phyloP scores from a whole-genome alignment of 2,113 vertebrate species.

The Corythaeola cristata region DNA sequence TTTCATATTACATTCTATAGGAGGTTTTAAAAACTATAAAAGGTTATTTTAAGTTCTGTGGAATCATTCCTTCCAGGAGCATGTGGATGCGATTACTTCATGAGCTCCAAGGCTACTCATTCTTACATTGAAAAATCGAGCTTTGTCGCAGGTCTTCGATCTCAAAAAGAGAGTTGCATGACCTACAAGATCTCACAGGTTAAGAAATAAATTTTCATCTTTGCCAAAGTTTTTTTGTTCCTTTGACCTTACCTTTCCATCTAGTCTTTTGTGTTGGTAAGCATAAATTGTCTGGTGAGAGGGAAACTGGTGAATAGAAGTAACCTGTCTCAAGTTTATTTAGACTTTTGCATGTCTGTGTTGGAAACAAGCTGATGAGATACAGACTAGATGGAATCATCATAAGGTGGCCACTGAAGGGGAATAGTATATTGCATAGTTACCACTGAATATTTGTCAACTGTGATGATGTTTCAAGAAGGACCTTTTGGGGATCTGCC shows the following conservation, averaged over 20 bases:
- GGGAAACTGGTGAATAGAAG: not conserved
- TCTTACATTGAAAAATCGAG: not conserved
- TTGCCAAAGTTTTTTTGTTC: not conserved
- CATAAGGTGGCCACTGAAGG: not conserved
- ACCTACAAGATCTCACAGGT: not conserved
- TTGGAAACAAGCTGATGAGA: not conserved
- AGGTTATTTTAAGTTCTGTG: conserved; percentile 34
- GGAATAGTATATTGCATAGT: not conserved
- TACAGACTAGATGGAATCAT: not conserved
- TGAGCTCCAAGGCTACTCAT: not conserved
- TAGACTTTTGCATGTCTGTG: not conserved
- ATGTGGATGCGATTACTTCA: conserved; percentile 11
- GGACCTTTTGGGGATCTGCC: not conserved
- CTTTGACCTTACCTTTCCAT: not conserved
- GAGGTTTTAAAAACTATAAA: conserved; percentile 9
- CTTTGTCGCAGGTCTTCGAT: not conserved
- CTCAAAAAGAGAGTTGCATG: not conserved
- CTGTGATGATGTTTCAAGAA: not conserved
- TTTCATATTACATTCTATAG: not conserved
- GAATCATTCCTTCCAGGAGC: not conserved
- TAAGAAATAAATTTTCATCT: not conserved
- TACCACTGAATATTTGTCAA: not conserved
- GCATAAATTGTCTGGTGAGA: not conserved
- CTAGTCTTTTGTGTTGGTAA: not conserved
- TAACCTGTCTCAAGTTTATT: not conserved